Base-by-base conservation (phyloP, 2,888 invertebrate species). In the Lithophane leautieri region DNA sequence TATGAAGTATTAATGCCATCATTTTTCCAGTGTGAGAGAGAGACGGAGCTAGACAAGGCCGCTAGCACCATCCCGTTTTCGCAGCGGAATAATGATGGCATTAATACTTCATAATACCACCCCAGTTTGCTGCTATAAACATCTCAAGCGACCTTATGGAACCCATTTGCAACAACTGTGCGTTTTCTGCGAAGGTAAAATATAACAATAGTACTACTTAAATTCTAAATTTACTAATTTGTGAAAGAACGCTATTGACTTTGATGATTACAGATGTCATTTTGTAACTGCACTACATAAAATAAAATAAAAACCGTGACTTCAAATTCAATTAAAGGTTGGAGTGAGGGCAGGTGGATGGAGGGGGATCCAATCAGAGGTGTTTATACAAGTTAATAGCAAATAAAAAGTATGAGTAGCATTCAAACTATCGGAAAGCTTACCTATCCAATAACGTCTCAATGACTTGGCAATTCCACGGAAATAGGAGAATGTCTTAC, bases 91-190 rank as follows among this genome's bases (percentile, higher is more conserved):
- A n/a, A n/a, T n/a, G n/a, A n/a, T n/a, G n/a, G n/a, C n/a, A n/a
- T n/a, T n/a, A n/a, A n/a, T n/a, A n/a, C n/a, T n/a, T n/a, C n/a
- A n/a, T n/a, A n/a, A n/a, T n/a, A n/a, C n/a, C n/a, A n/a, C n/a
- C n/a, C n/a, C n/a, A 44, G n/a, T 56, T 62, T 40, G 25, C 11
- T 34, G 22, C 14, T 22, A 54, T 47, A 60, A 52, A 56, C 25
- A 56, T 61, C 19, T 42, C 52, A 44, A 40, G 22, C 40, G 62
- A 69, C 58, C 22, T 54, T 54, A n/a, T 22, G 8, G 14, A 25
- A 44, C 2, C 34, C n/a, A 52, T 80, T 42, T 50, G 34, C 25
- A 42, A 62, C 47, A 54, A 77, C 40, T 76, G 19, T 22, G 44
- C 2, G 4, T 52, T 72, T 4, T 72, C n/a, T 54, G 19, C 28